Conservation (phyloP, 2,888 invertebrate genomes). For the Asteroscopus sphinx region DNA sequence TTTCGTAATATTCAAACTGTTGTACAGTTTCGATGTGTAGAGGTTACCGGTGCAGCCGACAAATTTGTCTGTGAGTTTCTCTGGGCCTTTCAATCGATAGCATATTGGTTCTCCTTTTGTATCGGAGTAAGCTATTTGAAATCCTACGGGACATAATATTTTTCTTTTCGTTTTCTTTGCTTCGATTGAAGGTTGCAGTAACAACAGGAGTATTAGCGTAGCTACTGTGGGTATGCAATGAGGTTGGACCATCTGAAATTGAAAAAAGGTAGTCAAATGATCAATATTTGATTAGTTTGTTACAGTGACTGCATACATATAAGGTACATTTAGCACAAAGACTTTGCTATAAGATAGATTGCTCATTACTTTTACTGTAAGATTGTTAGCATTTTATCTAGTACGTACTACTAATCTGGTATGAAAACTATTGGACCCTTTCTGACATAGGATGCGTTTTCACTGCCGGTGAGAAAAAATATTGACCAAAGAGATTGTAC, state of each 20-base stretch:
- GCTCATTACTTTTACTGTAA: no score
- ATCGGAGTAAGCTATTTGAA: constrained; percentile 66
- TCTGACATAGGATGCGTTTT: no score
- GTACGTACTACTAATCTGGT: no score
- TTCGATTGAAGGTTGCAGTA: constrained; percentile 57
- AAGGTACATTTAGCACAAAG: no score
- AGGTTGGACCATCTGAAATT: constrained; percentile 74
- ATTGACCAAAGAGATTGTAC: no score
- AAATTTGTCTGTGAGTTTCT: constrained; percentile 76
- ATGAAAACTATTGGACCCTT: no score
- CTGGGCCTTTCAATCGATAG: constrained; percentile 80
- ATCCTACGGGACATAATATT: constrained; percentile 79
- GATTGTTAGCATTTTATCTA: no score
- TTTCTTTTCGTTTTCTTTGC: constrained; percentile 55
- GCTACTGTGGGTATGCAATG: constrained; percentile 55
- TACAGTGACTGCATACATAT: no score
- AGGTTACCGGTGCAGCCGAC: constrained; percentile 79
- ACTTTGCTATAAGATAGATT: no score
- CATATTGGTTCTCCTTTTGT: constrained; percentile 68
- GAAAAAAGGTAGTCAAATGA: background rate
- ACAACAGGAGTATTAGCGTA: constrained; percentile 61
- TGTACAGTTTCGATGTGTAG: constrained; percentile 72
- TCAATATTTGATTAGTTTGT: background rate
- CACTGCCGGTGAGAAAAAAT: no score
- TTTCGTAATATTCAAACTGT: constrained; percentile 69